Base-by-base conservation (phyloP, 2,113 vertebrate species). In the Grus americana region DNA sequence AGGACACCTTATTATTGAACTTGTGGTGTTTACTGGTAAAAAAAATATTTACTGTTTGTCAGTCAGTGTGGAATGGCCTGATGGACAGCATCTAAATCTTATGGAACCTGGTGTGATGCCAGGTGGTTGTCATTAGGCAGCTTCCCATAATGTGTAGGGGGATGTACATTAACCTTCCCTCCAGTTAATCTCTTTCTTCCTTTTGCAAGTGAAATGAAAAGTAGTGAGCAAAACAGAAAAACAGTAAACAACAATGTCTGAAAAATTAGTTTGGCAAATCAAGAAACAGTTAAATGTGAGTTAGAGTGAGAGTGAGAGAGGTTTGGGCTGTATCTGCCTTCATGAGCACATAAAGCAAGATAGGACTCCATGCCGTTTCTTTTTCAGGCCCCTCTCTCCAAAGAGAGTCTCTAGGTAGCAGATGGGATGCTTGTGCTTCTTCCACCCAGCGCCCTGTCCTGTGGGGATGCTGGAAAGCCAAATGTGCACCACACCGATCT, bases 401-500 rank as follows among this genome's bases (percentile, higher is more conserved):
- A 44, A 70, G 66, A 50, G 55, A 50, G 23, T 63, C 17, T 87
- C n/a, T 52, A 81, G 44, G 47, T 42, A 55, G 61, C 42, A 74
- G 65, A 21, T 38, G 9, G 58, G 47, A 26, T 46, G 22, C 7
- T 47, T 44, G 46, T 87, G 61, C 42, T 71, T 15, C 34, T 80
- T 71, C 54, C 21, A 15, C 29, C 66, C 20, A 32, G 34, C 32
- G 20, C 40, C 34, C 15, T 55, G 63, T 80, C 36, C 62, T 71
- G 0, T 0, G 0, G 27, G 21, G 18, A 18, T 36, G 20, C 52
- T 67, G 67, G 67, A 54, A 76, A 80, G 42, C 46, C 40, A 70
- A 23, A 34, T 38, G 20, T 80, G 61, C 6, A 27, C 30, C 38
- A 23, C 1, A 1, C 15, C 93, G 52, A 87, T 46, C 40, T 42